Evolutionary conservation across 2,888 invertebrate species (phyloP).

Genomic region (Carcina quercana): DNA sequence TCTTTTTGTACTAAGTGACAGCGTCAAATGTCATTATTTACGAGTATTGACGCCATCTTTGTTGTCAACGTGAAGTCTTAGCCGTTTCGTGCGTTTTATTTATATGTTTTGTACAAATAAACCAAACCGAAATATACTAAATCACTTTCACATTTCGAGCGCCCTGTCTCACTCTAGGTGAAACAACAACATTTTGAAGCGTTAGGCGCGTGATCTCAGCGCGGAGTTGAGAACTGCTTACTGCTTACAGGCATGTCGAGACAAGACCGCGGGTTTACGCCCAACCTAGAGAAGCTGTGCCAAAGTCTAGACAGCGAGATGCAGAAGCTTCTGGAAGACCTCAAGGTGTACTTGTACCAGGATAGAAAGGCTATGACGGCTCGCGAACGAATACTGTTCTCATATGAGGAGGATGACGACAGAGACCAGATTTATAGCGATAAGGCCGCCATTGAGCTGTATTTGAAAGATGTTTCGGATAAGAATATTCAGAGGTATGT

Average conservation of each 20-base stretch:
- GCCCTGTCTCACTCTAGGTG: too few species aligned
- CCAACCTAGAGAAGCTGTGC: conserved; percentile 81
- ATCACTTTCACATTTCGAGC: too few species aligned
- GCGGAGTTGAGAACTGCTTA: too few species aligned
- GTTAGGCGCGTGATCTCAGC: too few species aligned
- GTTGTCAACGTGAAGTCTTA: too few species aligned
- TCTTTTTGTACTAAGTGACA: too few species aligned
- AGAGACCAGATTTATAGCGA: conserved; percentile 58
- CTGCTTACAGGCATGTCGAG: conserved; percentile 73
- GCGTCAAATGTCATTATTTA: too few species aligned
- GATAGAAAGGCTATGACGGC: conserved; percentile 40
- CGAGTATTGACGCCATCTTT: too few species aligned
- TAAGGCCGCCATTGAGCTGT: conserved; percentile 61
- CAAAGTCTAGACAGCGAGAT: conserved; percentile 77
- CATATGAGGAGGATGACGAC: conserved; percentile 54
- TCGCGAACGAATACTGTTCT: conserved; percentile 36
- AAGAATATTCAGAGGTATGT: conserved; percentile 59
- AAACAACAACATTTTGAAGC: too few species aligned
- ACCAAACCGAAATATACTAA: too few species aligned
- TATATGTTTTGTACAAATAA: too few species aligned
- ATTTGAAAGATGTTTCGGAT: conserved; percentile 66
- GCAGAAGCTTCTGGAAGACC: conserved; percentile 78
- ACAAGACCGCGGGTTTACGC: conserved; percentile 87
- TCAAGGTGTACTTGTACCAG: conserved; percentile 79
- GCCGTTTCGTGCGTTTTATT: too few species aligned